Percentiles rank a stretch among this genome's conserved stretches.
Conservation (phyloP, 2,113 vertebrate genomes). For the Xiphophorus couchianus region DNA sequence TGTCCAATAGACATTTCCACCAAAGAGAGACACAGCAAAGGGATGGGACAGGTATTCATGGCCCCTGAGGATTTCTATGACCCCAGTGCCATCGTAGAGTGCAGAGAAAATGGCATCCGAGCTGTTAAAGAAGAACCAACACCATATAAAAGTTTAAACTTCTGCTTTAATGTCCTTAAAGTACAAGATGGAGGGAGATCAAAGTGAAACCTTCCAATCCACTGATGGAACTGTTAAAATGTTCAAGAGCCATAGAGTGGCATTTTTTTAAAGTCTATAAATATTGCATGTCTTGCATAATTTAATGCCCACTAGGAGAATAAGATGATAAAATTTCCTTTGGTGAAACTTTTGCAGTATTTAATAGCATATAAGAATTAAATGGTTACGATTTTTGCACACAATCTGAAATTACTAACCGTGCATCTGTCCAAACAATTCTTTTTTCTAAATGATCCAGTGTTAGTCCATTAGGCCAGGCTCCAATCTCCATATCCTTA, state of each 20-base stretch:
- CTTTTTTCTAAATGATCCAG: conserved; percentile 97
- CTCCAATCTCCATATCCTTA: conserved; percentile 97
- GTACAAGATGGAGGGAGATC: conserved; percentile 25
- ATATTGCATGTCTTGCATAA: conserved; percentile 55
- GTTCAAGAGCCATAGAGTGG: conserved; percentile 47
- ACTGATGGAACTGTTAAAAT: conserved; percentile 42
- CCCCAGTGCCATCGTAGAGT: conserved; percentile 90
- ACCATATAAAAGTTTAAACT: conserved; percentile 45
- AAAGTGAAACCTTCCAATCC: conserved; percentile 29
- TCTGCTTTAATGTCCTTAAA: conserved; percentile 20
- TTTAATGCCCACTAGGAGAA: conserved; percentile 33
- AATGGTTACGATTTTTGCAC: conserved; percentile 11
- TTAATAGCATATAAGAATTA: conserved; percentile 6
- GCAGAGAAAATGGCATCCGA: conserved; percentile 99
- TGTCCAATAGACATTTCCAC: conserved; percentile 97
- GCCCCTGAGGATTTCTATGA: conserved; percentile 94
- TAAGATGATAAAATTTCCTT: conserved; percentile 3
- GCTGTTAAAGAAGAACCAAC: conserved; percentile 74
- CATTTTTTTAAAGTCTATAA: conserved; percentile 21
- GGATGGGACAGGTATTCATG: conserved; percentile 98
- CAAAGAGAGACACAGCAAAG: conserved; percentile 95
- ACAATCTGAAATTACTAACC: conserved; percentile 73
- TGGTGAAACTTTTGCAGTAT: not conserved
- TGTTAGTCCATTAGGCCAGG: conserved; percentile 98
- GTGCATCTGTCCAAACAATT: conserved; percentile 98